phyloP scores from a whole-genome alignment of 2,797 vertebrate genomes.

The Thunnus albacares region DNA sequence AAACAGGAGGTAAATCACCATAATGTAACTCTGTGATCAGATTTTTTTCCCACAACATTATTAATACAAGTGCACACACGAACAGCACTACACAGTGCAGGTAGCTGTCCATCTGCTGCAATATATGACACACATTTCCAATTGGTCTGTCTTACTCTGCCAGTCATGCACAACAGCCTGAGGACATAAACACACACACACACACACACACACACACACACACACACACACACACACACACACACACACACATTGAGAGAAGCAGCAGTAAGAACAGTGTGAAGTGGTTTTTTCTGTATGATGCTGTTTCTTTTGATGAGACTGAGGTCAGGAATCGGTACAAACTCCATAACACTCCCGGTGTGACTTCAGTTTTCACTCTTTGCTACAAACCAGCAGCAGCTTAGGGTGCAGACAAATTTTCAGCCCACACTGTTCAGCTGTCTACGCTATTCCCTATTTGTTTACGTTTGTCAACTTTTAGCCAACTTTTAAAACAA shows the following conservation, averaged over 20 bases:
- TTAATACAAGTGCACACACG: background rate
- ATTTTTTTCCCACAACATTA: background rate
- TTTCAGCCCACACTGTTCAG: background rate
- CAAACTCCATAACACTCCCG: background rate
- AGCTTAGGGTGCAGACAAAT: background rate
- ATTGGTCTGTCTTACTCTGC: background rate
- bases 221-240: constrained; percentile 13
- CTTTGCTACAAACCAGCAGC: background rate
- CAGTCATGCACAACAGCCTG: background rate
- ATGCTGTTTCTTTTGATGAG: constrained; percentile 4
- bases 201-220: constrained; percentile 5
- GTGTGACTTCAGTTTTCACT: constrained; percentile 10
- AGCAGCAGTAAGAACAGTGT: constrained; percentile 9
- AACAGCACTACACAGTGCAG: background rate
- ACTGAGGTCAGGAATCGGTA: constrained; percentile 9
- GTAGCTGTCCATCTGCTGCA: constrained; percentile 9
- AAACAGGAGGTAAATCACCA: background rate
- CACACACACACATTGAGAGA: constrained; percentile 1
- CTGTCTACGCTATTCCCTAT: background rate
- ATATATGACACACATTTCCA: constrained; percentile 10
- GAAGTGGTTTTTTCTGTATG: constrained; percentile 20
- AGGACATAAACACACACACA: constrained; percentile 17
- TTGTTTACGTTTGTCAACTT: background rate
- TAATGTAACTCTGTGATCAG: background rate
- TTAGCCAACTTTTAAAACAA: constrained; percentile 4